A percentile compares a stretch with the other conserved stretches of the same genome.
phyloP scores from a whole-genome alignment of 2,888 invertebrate species.

The Spisula solida region DNA sequence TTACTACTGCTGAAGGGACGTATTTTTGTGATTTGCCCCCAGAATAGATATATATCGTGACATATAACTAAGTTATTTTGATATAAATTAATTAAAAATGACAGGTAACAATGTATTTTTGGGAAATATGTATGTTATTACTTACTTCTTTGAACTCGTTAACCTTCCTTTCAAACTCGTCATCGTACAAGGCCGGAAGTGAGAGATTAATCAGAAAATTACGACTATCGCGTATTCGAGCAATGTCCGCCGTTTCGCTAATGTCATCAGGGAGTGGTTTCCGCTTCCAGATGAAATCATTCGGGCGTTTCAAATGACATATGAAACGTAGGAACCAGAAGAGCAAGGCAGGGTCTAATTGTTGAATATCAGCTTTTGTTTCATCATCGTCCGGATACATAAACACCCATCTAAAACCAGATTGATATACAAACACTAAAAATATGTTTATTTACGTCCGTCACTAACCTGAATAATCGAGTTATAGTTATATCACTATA shows the following conservation, averaged over 20 bases:
- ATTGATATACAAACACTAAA: too few relatives aligned
- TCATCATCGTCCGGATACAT: constrained; percentile 70
- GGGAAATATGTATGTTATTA: too few relatives aligned
- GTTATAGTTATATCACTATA: too few relatives aligned
- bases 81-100: too few relatives aligned
- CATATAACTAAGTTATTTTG: too few relatives aligned
- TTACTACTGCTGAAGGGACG: too few relatives aligned
- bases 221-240: constrained; percentile 63
- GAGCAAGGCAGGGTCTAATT: constrained; percentile 66
- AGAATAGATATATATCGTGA: too few relatives aligned
- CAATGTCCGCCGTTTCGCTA: constrained; percentile 68
- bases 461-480: too few relatives aligned
- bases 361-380: constrained; percentile 56
- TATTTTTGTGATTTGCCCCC: too few relatives aligned
- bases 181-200: constrained; percentile 66
- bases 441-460: too few relatives aligned
- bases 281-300: constrained; percentile 72
- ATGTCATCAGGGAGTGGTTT: constrained; percentile 68
- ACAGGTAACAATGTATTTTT: too few relatives aligned
- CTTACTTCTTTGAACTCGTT: constrained; percentile 62
- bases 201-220: constrained; percentile 70
- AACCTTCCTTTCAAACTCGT: constrained; percentile 68
- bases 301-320: constrained; percentile 66
- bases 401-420: constrained; percentile 64
- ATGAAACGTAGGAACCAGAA: constrained; percentile 71